Evolutionary conservation across 1,140 invertebrate species (phyloP).

Genomic region (Hycleus phaleratus): DNA sequence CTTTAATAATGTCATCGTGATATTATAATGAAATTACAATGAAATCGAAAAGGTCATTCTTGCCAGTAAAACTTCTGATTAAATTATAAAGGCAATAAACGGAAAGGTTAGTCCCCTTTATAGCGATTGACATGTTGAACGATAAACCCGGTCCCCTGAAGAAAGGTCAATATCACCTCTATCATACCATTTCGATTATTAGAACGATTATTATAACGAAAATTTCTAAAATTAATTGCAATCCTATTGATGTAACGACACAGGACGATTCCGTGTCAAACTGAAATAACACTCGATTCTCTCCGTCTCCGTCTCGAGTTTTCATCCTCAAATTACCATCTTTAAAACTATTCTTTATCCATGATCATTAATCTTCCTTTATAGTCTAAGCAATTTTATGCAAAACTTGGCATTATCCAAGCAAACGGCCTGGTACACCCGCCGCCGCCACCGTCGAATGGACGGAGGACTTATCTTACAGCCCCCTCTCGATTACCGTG

Average conservation of each 20-base stretch:
- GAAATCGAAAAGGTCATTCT: conserved; percentile 28
- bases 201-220: no score
- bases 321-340: conserved; percentile 27
- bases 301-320: background rate
- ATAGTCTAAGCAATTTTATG: conserved; percentile 35
- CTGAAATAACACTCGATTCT: conserved; percentile 7
- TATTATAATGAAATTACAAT: conserved; percentile 29
- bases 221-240: no score
- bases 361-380: conserved; percentile 37
- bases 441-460: conserved; percentile 9
- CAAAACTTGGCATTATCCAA: conserved; percentile 35
- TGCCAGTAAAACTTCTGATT: conserved; percentile 28
- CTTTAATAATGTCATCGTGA: conserved; percentile 25
- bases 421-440: background rate
- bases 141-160: background rate
- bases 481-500: conserved; percentile 36
- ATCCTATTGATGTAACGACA: background rate
- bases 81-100: conserved; percentile 30
- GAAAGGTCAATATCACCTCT: conserved; percentile 12
- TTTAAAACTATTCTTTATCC: conserved; percentile 33
- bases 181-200: background rate
- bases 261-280: conserved; percentile 2
- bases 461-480: conserved; percentile 31
- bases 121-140: conserved; percentile 19
- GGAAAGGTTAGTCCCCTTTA: conserved; percentile 25